phyloP scores from a whole-genome alignment of 2,797 vertebrate species.

The Odontamblyopus lacepedii region DNA sequence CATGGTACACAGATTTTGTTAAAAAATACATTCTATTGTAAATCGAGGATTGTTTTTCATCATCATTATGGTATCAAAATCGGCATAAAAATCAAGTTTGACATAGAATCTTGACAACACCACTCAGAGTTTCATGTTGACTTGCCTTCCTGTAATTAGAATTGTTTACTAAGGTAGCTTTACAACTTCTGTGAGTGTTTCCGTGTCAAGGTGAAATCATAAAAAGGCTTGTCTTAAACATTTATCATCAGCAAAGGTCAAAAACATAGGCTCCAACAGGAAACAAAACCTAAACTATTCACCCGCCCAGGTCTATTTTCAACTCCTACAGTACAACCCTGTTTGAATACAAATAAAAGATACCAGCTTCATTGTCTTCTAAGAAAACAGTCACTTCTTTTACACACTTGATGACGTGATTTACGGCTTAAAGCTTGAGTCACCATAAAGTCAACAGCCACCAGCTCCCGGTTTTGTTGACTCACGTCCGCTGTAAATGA shows the following conservation, averaged over 20 bases:
- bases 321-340: background rate
- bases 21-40: too few species aligned
- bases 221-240: background rate
- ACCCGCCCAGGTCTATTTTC: background rate
- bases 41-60: too few species aligned
- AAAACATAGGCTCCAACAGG: background rate
- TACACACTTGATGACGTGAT: slow-evolving; percentile 30
- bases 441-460: slow-evolving; percentile 35
- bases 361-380: background rate
- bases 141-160: background rate
- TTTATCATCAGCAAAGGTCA: slow-evolving; percentile 1
- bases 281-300: slow-evolving; percentile 14
- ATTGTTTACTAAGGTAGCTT: background rate
- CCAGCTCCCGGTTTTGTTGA: slow-evolving; percentile 5
- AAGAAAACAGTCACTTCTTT: slow-evolving; percentile 20
- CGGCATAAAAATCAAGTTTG: background rate
- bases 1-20: background rate
- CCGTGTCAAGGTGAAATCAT: background rate
- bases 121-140: background rate
- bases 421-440: slow-evolving; percentile 22
- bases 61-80: too few species aligned
- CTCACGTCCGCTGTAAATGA: slow-evolving; percentile 17
- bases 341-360: slow-evolving; percentile 5
- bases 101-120: background rate
- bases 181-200: background rate